phyloP scores from a whole-genome alignment of 2,888 invertebrate genomes.

The Archaeoteleia sp. region DNA sequence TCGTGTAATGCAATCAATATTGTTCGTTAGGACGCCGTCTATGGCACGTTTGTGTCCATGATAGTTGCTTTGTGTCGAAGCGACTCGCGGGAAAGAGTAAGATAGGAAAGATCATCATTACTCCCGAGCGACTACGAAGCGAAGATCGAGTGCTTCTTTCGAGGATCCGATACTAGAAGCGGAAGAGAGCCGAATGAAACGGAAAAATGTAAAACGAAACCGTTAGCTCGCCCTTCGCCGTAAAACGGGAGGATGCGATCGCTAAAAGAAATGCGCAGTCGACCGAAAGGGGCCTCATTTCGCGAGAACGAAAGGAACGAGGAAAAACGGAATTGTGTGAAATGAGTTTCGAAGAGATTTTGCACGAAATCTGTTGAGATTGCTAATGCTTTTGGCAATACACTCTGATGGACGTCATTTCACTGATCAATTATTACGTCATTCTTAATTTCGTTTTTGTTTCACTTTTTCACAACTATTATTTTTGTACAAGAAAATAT shows the following conservation, averaged over 20 bases:
- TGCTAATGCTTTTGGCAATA: conserved; percentile 44
- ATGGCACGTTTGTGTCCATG: conserved; percentile 11
- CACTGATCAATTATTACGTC: conserved; percentile 37
- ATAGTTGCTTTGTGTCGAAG: conserved; percentile 36
- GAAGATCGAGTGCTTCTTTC: conserved; percentile 47
- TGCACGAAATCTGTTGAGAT: conserved; percentile 52
- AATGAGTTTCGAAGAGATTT: conserved; percentile 61
- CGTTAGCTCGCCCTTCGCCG: conserved; percentile 59
- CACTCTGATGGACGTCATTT: conserved; percentile 28
- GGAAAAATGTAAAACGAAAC: conserved; percentile 62
- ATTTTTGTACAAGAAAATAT: too few relatives aligned
- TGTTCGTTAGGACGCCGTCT: conserved; percentile 18
- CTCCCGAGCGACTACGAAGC: conserved; percentile 34
- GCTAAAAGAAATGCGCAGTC: conserved; percentile 73
- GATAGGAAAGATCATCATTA: conserved; percentile 43
- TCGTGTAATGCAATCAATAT: conserved; percentile 16
- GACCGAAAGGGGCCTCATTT: conserved; percentile 64
- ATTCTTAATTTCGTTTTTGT: conserved; percentile 8
- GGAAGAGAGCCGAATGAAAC: conserved; percentile 59
- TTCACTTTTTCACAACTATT: neutral
- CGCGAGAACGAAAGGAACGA: conserved; percentile 30
- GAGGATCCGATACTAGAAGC: conserved; percentile 54
- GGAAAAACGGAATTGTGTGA: conserved; percentile 63
- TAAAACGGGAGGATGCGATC: conserved; percentile 63
- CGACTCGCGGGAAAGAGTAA: conserved; percentile 29